Percentiles rank a stretch among this genome's conserved stretches.
These are phyloP conservation scores for Anoplophora glabripennis DNA, from an alignment of 1,140 invertebrate species.

Conservation along the genomic window DNA sequence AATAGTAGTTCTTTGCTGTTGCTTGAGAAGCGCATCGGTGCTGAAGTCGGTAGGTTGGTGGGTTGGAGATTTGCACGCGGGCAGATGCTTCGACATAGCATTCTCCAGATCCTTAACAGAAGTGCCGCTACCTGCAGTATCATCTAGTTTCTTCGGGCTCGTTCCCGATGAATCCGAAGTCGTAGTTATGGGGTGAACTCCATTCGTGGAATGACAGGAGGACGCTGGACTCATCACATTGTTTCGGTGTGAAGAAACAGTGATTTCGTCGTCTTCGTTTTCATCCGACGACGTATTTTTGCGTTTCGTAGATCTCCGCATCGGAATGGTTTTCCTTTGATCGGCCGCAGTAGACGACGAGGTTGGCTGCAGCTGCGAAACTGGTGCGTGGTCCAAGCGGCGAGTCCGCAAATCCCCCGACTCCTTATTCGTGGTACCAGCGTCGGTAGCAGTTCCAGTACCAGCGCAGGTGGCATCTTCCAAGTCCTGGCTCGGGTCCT, in stretches of 20 bases:
- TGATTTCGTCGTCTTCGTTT: slow-evolving; percentile 56
- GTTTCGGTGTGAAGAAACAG: slow-evolving; percentile 44
- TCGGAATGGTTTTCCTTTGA: slow-evolving; percentile 39
- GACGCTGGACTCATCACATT: slow-evolving; percentile 61
- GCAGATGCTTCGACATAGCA: slow-evolving; percentile 94
- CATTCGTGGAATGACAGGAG: slow-evolving; percentile 52
- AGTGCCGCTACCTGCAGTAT: slow-evolving; percentile 49
- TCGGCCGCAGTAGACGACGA: slow-evolving; percentile 10
- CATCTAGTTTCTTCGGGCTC: slow-evolving; percentile 52
- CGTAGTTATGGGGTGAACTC: slow-evolving; percentile 47
- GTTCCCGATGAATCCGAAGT: slow-evolving; percentile 42
- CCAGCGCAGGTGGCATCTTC: slow-evolving; percentile 51
- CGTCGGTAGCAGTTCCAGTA: slow-evolving; percentile 23
- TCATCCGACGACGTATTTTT: slow-evolving; percentile 60
- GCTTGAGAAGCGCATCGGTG: slow-evolving; percentile 77
- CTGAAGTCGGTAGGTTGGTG: slow-evolving; percentile 82
- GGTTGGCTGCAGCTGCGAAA: slow-evolving; percentile 48
- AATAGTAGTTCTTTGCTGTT: slow-evolving; percentile 83
- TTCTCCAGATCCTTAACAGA: slow-evolving; percentile 91
- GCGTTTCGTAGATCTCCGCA: slow-evolving; percentile 53
- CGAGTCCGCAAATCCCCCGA: slow-evolving; percentile 55
- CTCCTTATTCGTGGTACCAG: slow-evolving; percentile 52
- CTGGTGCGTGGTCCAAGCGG: slow-evolving; percentile 51
- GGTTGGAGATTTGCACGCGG: slow-evolving; percentile 59
- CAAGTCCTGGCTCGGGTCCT: slow-evolving; percentile 53